These are phyloP conservation scores for Aplodontia rufa DNA, from an alignment of 2,113 vertebrate species.

Conservation along the genomic window DNA sequence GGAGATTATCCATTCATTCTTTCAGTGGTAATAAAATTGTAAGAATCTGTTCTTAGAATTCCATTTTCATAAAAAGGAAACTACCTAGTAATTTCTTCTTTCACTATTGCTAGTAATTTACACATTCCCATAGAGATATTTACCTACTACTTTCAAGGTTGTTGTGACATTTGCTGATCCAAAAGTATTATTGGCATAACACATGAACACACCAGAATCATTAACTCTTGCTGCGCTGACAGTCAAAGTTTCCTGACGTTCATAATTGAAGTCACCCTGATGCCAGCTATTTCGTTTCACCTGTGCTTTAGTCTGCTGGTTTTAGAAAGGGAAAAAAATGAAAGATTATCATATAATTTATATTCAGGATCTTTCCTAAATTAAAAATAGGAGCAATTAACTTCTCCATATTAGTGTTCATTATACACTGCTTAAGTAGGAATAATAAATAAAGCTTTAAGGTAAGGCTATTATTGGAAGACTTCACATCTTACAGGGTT, in stretches of 20 bases:
- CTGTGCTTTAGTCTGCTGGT: constrained; percentile 76
- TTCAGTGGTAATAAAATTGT: constrained; percentile 53
- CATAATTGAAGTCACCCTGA: constrained; percentile 83
- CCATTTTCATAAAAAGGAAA: constrained; percentile 55
- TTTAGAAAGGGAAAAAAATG: constrained; percentile 53
- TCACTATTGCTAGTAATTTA: constrained; percentile 63
- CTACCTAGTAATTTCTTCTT: constrained; percentile 50
- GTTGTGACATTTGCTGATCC: constrained; percentile 89
- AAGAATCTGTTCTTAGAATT: constrained; percentile 60
- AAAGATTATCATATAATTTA: constrained; percentile 88
- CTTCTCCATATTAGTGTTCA: constrained; percentile 87
- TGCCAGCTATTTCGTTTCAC: constrained; percentile 81
- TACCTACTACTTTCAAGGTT: constrained; percentile 95
- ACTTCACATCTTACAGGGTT: constrained; percentile 73
- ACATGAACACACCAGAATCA: constrained; percentile 93
- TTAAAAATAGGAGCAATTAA: constrained; percentile 91
- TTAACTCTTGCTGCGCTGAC: constrained; percentile 86
- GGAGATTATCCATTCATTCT: constrained; percentile 15
- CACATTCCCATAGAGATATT: constrained; percentile 77
- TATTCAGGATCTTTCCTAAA: constrained; percentile 86
- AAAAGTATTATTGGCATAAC: constrained; percentile 91
- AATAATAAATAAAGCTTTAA: constrained; percentile 84
- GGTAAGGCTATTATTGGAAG: constrained; percentile 82
- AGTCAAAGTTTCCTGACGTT: constrained; percentile 86
- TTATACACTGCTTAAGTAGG: constrained; percentile 81